phyloP scores from a whole-genome alignment of 1,140 invertebrate species.

The Stegodyphus mimosarum region DNA sequence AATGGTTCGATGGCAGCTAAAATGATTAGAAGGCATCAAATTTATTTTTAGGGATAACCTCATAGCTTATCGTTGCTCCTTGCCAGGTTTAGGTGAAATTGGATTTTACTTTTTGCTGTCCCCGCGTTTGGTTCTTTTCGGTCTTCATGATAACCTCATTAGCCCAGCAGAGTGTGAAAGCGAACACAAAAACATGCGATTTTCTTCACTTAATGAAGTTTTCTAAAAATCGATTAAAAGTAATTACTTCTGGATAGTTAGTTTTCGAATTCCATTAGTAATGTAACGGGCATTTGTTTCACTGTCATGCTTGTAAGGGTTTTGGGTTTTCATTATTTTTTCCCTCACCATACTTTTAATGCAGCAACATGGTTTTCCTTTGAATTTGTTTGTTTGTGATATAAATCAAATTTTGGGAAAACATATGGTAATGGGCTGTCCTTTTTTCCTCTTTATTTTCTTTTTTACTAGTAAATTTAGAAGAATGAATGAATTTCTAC shows the following conservation, averaged over 20 bases:
- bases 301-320: background rate
- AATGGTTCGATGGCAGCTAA: conserved; percentile 44
- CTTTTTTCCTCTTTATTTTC: too few species aligned
- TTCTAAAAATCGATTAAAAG: conserved; percentile 56
- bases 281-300: conserved; percentile 32
- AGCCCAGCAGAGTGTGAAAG: conserved; percentile 21
- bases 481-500: background rate
- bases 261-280: conserved; percentile 49
- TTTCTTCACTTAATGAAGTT: conserved; percentile 55
- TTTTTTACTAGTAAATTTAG: too few species aligned
- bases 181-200: conserved; percentile 45
- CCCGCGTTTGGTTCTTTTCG: background rate
- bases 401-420: conserved; percentile 39
- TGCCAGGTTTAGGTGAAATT: conserved; percentile 19
- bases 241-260: conserved; percentile 51
- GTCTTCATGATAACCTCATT: conserved; percentile 46
- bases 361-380: conserved; percentile 6
- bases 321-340: background rate
- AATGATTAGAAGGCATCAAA: conserved; percentile 53
- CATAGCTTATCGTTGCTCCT: conserved; percentile 43
- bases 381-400: conserved; percentile 27
- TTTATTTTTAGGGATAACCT: conserved; percentile 38
- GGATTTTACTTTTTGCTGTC: conserved; percentile 18
- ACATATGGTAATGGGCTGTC: conserved; percentile 10
- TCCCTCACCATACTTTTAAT: background rate